Evolutionary conservation across 2,797 vertebrate species (phyloP).

Genomic region (Anolis apletophallus): DNA sequence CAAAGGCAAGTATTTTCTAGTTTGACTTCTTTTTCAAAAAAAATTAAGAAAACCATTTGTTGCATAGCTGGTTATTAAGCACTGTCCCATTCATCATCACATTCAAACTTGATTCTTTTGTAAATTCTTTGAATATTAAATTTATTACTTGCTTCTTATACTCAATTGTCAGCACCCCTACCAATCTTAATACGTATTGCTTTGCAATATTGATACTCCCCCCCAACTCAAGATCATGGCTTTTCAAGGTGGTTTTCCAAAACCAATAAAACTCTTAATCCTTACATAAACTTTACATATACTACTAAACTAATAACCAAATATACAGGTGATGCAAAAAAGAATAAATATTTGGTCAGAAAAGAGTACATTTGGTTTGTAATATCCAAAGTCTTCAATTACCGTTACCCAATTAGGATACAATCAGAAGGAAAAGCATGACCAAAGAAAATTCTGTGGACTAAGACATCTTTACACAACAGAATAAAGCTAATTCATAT

Average conservation of each 20-base stretch:
- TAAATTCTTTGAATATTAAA: conserved; percentile 34
- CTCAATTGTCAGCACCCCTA: background rate
- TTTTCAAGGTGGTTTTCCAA: background rate
- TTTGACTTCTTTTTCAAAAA: background rate
- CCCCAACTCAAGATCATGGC: background rate
- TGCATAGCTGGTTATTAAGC: conserved; percentile 50
- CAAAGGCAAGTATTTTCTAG: conserved; percentile 24
- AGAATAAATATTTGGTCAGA: background rate
- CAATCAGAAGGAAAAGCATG: background rate
- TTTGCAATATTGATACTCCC: background rate
- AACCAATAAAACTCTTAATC: background rate
- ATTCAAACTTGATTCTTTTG: conserved; percentile 37
- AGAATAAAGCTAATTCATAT: background rate
- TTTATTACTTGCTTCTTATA: conserved; percentile 1
- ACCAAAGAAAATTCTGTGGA: background rate
- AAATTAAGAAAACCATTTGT: background rate
- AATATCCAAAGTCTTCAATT: background rate
- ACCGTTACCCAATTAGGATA: background rate
- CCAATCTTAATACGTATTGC: background rate
- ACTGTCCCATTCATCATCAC: conserved; percentile 30
- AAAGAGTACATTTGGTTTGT: background rate
- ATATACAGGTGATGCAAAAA: background rate
- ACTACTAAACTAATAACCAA: background rate
- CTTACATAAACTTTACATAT: too few relatives aligned
- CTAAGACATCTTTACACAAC: background rate